These are phyloP conservation scores for Diachrysia chrysitis DNA, from an alignment of 2,888 invertebrate genomes.

Conservation along the genomic window DNA sequence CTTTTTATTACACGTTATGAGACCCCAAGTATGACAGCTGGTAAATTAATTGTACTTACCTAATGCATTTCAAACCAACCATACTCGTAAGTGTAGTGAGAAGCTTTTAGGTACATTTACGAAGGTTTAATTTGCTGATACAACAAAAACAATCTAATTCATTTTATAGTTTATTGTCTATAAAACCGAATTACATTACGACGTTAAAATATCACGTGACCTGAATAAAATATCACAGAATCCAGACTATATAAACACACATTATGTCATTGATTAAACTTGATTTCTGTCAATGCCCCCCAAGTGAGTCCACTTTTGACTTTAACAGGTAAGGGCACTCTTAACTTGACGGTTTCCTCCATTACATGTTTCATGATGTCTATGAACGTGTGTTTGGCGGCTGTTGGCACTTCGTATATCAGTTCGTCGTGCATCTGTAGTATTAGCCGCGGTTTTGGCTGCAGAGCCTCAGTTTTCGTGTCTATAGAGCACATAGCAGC, in stretches of 20 bases:
- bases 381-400: conserved; percentile 89
- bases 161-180: conserved; percentile 43
- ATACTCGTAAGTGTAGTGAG: neutral
- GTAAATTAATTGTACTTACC: neutral
- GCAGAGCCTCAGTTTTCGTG: conserved; percentile 73
- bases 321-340: conserved; percentile 96
- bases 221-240: conserved; percentile 66
- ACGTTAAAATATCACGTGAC: conserved; percentile 47
- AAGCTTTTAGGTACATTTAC: neutral
- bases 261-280: conserved; percentile 52
- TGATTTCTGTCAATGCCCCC: conserved; percentile 89
- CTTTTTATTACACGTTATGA: conserved; percentile 20
- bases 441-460: conserved; percentile 91
- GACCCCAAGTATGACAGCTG: neutral
- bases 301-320: conserved; percentile 94
- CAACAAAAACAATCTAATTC: conserved; percentile 18
- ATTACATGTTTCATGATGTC: conserved; percentile 92
- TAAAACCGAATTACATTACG: conserved; percentile 40
- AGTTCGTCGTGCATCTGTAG: conserved; percentile 99
- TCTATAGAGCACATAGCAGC: conserved; percentile 95
- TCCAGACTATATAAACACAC: conserved; percentile 35
- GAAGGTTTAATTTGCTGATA: neutral
- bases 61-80: neutral
- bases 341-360: conserved; percentile 93
- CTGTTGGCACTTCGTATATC: conserved; percentile 94